Percentiles rank a stretch among this genome's conserved stretches.
phyloP scores from a whole-genome alignment of 2,888 invertebrate species.

The Zonitis immaculata region DNA sequence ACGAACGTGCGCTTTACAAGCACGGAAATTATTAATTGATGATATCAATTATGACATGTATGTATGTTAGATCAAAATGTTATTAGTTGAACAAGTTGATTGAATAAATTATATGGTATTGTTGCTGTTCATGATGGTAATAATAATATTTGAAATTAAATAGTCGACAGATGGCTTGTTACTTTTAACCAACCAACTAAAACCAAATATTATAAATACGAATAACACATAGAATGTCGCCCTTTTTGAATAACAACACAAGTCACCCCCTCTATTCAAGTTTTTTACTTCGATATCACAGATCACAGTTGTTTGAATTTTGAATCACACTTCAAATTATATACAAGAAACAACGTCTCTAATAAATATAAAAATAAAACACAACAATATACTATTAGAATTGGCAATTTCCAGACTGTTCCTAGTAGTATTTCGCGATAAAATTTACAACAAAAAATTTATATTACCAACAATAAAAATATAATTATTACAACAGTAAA shows the following conservation, averaged over 20 bases:
- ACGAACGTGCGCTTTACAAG: conserved; percentile 31
- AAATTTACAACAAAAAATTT: too few relatives aligned
- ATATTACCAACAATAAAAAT: too few relatives aligned
- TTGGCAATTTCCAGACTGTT: too few relatives aligned
- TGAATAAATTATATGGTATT: not conserved
- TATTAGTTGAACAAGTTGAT: not conserved
- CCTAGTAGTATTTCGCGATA: too few relatives aligned
- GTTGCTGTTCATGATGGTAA: too few relatives aligned
- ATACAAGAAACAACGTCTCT: too few relatives aligned
- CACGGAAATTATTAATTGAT: conserved; percentile 37
- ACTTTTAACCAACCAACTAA: not conserved
- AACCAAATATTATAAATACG: not conserved
- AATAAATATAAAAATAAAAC: too few relatives aligned
- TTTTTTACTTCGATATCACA: too few relatives aligned
- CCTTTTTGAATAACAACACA: not conserved
- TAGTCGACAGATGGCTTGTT: conserved; percentile 3
- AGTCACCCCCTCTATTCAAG: not conserved
- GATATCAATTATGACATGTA: conserved; percentile 19
- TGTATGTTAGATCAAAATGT: not conserved
- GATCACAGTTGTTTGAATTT: too few relatives aligned
- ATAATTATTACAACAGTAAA: too few relatives aligned
- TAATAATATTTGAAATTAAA: not conserved
- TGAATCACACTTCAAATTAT: too few relatives aligned
- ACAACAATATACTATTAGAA: too few relatives aligned
- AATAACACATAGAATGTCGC: not conserved